A percentile compares a stretch with the other conserved stretches of the same genome.
Evolutionary conservation across 2,113 vertebrate species (phyloP).

Genomic region (Lathamus discolor): DNA sequence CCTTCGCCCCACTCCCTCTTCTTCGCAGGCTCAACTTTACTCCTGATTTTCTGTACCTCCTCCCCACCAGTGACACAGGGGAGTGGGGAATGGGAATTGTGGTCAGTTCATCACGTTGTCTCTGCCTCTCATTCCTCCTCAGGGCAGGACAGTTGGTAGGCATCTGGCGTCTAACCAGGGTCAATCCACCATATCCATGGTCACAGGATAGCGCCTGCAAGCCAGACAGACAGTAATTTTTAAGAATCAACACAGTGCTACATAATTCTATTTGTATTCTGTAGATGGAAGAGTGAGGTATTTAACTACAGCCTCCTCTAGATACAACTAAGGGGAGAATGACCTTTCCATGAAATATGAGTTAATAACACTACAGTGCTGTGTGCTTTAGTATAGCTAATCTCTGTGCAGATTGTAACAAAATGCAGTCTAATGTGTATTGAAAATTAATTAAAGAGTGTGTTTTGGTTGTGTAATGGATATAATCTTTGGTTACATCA

Average conservation of each 20-base stretch:
- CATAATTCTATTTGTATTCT: constrained; percentile 6
- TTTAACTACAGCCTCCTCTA: constrained; percentile 33
- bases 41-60: background rate
- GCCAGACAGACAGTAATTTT: background rate
- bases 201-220: background rate
- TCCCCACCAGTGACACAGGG: background rate
- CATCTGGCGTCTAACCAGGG: background rate
- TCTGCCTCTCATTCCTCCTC: background rate
- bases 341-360: constrained; percentile 68
- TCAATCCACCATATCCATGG: too few relatives aligned
- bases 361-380: constrained; percentile 46
- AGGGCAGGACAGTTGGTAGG: background rate
- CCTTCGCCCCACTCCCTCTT: background rate
- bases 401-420: constrained; percentile 35
- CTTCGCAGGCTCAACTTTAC: background rate
- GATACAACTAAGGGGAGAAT: constrained; percentile 41
- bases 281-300: background rate
- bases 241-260: background rate
- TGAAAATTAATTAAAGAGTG: constrained; percentile 63
- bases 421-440: constrained; percentile 62
- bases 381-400: constrained; percentile 42
- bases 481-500: constrained; percentile 45
- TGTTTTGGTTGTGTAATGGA: constrained; percentile 27
- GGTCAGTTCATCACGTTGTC: background rate
- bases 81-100: background rate